phyloP scores from a whole-genome alignment of 2,113 vertebrate species.

The Brienomyrus longianalis region DNA sequence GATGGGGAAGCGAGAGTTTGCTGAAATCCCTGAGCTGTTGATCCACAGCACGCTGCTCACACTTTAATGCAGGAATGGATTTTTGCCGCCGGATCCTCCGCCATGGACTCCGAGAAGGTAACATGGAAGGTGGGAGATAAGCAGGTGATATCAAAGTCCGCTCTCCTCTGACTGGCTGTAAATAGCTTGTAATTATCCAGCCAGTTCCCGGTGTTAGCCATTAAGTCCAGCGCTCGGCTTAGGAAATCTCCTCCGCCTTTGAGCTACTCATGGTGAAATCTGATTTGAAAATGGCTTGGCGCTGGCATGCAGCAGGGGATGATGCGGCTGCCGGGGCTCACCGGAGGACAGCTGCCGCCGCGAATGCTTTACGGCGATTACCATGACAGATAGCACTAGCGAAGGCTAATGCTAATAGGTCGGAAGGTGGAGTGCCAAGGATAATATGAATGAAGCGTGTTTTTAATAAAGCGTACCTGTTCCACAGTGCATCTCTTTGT shows the following conservation, averaged over 20 bases:
- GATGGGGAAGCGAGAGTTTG: background rate
- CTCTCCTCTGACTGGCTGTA: constrained; percentile 1
- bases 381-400: background rate
- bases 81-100: background rate
- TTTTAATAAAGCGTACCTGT: background rate
- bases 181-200: constrained; percentile 15
- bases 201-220: background rate
- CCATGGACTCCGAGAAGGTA: background rate
- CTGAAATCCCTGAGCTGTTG: background rate
- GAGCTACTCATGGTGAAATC: background rate
- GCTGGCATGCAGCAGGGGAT: background rate
- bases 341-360: background rate
- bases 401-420: background rate
- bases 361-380: background rate
- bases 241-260: background rate
- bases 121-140: background rate
- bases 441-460: background rate
- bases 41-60: background rate
- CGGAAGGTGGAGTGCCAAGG: background rate
- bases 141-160: background rate
- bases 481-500: background rate
- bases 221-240: background rate
- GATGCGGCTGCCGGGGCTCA: background rate
- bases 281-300: background rate
- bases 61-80: background rate